Conservation (phyloP, 2,113 vertebrate genomes). For the Dolichotis patagonum region DNA sequence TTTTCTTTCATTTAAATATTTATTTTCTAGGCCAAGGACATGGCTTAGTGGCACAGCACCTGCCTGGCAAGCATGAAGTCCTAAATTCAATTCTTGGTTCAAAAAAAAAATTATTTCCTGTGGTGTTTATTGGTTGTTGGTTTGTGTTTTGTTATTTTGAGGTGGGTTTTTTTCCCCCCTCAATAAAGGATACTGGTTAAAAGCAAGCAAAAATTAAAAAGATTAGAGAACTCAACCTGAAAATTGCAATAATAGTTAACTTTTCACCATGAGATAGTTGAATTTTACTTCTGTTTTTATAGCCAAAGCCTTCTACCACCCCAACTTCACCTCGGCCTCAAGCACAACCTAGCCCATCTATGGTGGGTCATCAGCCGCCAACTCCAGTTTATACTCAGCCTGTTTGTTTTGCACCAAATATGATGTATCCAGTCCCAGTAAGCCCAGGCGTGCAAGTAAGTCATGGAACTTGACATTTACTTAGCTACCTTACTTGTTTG, state of each 20-base stretch:
- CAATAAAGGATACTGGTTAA: slow-evolving; percentile 10
- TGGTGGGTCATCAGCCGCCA: slow-evolving; percentile 96
- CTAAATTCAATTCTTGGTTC: too few relatives aligned
- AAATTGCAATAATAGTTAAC: slow-evolving; percentile 11
- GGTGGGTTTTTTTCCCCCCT: background rate
- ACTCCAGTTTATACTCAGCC: slow-evolving; percentile 95
- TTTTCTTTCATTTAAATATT: slow-evolving; percentile 32
- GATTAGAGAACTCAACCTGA: background rate
- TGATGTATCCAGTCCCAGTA: slow-evolving; percentile 98
- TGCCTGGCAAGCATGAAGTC: too few relatives aligned
- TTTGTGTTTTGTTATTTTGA: background rate
- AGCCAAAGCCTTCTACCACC: slow-evolving; percentile 99
- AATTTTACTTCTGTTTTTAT: slow-evolving; percentile 53
- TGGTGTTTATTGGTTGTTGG: background rate
- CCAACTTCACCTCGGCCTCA: slow-evolving; percentile 97
- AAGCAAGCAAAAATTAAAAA: slow-evolving; percentile 9
- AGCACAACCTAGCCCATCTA: slow-evolving; percentile 98
- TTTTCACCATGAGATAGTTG: slow-evolving; percentile 31
- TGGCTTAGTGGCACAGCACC: too few relatives aligned
- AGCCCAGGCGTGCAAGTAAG: slow-evolving; percentile 98
- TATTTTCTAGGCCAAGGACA: background rate
- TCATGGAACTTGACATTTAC: background rate
- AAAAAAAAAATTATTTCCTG: background rate
- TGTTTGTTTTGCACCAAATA: slow-evolving; percentile 97
- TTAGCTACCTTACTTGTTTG: background rate